These are phyloP conservation scores for Cebus imitator DNA, from an alignment of 2,113 vertebrate species.

Conservation along the genomic window DNA sequence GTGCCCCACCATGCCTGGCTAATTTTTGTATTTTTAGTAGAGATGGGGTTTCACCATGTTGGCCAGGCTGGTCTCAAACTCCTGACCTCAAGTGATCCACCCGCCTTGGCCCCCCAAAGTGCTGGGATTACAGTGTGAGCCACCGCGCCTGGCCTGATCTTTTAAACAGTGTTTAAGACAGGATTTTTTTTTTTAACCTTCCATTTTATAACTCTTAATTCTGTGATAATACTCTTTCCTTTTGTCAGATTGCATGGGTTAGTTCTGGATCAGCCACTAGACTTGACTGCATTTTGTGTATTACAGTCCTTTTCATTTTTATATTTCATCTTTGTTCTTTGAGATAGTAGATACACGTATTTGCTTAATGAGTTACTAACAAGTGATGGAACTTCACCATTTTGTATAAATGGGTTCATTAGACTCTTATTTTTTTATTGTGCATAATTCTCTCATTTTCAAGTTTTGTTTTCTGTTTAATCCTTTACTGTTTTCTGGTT, in stretches of 20 bases:
- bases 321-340: not conserved
- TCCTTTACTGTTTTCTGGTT: slow-evolving; percentile 11
- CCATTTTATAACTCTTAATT: slow-evolving; percentile 10
- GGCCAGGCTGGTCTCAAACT: too few relatives aligned
- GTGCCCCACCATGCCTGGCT: too few relatives aligned
- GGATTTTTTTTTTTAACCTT: not conserved
- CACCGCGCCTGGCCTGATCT: too few relatives aligned
- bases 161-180: not conserved
- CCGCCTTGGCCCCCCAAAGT: too few relatives aligned
- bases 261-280: not conserved
- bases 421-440: not conserved
- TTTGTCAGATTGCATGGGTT: not conserved
- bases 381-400: not conserved
- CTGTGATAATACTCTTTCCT: not conserved
- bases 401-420: not conserved
- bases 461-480: slow-evolving; percentile 34
- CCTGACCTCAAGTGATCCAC: too few relatives aligned
- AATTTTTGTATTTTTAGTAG: too few relatives aligned
- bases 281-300: not conserved
- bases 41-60: too few relatives aligned
- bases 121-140: too few relatives aligned
- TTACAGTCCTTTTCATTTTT: not conserved
- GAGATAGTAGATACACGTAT: not conserved
- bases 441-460: not conserved
- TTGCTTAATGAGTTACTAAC: slow-evolving; percentile 15